Evolutionary conservation across 2,797 vertebrate species (phyloP), one percentile per base, ranked within the genome.

Genomic region (Buphagus erythrorhynchus): DNA sequence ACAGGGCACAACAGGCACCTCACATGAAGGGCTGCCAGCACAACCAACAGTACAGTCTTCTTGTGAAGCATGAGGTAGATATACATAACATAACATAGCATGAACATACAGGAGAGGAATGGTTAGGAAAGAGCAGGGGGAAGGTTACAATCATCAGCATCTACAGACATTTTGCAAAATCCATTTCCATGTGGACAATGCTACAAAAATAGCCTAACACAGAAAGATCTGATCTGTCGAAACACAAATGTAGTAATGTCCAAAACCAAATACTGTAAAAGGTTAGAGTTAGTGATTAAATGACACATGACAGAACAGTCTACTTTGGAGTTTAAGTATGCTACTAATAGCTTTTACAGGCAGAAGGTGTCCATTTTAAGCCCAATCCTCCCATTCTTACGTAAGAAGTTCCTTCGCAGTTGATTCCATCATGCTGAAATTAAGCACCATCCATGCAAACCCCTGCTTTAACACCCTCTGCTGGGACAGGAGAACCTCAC

Each of bases 61-160:
- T 98, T 97, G 96, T 97, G 97, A 97, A 98, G 97, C 96, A 97
- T 98, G 98, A 99, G 98, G 98, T 99, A 99, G 98, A 98, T 98
- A 97, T 82, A 97, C 61, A 36, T 95, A 93, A 97, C 93, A 40
- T 40, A 40, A 40, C 40, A 40, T 16, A 96, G 94, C 97, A 92
- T 95, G 91, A 96, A 88, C 76, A 54, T 73, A 97, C 17, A 63
- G 86, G 29, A 84, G n/a, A 96, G 69, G 89, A 97, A 97, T 20
- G 69, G 62, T 69, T 95, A 96, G 95, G 95, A 93, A 93, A 82
- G 88, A 88, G 87, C 46, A 69, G 46, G 74, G 94, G 94, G 26
- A 90, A 95, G 48, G 91, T 96, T 97, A 97, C 97, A 97, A 95
- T 97, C 97, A 96, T 93, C 86, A 88, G 55, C 92, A 93, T 95